These are phyloP conservation scores for Atrichornis clamosus DNA, from an alignment of 2,113 vertebrate genomes.

Conservation along the genomic window DNA sequence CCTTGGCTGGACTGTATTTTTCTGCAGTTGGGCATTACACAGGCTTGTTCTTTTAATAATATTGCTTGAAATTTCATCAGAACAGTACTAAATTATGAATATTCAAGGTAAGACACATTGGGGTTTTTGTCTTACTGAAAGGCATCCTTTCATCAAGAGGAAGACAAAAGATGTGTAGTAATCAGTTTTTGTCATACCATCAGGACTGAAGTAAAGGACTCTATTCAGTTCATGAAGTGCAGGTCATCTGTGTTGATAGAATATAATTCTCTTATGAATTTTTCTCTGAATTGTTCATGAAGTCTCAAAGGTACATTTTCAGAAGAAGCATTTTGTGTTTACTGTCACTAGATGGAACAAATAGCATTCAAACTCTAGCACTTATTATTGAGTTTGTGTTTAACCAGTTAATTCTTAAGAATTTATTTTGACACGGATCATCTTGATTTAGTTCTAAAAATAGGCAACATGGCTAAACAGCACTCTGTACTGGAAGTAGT, in stretches of 20 bases:
- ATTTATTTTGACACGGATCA: not conserved
- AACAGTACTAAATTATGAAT: not conserved
- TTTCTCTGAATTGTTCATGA: not conserved
- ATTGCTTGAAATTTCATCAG: not conserved
- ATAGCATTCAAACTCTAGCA: not conserved
- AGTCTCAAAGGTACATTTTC: not conserved
- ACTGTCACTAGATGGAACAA: not conserved
- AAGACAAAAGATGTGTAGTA: not conserved
- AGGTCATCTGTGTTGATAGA: not conserved
- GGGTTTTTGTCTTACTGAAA: not conserved
- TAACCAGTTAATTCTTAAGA: not conserved
- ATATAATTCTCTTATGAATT: not conserved
- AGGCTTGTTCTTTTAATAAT: not conserved
- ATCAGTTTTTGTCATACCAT: not conserved
- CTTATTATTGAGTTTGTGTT: not conserved
- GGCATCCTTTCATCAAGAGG: not conserved
- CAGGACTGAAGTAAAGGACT: not conserved
- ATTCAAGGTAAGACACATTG: not conserved
- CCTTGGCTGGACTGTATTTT: not conserved
- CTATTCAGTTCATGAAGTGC: not conserved
- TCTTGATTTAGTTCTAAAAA: not conserved
- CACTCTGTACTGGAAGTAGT: not conserved
- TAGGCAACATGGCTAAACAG: fast-evolving
- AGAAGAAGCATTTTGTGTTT: not conserved
- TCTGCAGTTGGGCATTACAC: not conserved